phyloP scores from a whole-genome alignment of 2,113 vertebrate genomes.

The Thomomys bottae region DNA sequence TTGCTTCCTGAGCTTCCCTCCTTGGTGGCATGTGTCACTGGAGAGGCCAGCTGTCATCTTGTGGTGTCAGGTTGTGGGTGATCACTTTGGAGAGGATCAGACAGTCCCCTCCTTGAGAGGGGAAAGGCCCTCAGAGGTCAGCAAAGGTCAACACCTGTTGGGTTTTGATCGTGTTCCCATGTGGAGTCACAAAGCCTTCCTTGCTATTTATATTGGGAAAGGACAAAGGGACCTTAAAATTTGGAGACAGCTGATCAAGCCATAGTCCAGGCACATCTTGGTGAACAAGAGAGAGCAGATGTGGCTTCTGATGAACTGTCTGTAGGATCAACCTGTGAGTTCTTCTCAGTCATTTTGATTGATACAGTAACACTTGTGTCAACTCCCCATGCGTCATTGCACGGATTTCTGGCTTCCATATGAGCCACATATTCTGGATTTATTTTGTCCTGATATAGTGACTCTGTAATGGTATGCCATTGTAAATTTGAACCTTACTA shows the following conservation, averaged over 20 bases:
- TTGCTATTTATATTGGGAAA: conserved; percentile 76
- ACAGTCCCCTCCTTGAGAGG: conserved; percentile 36
- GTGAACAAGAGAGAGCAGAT: neutral
- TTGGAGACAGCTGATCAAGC: conserved; percentile 72
- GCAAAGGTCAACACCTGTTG: conserved; percentile 75
- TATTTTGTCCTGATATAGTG: neutral
- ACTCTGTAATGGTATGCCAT: conserved; percentile 9
- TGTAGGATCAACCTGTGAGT: conserved; percentile 39
- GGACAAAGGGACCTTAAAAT: conserved; percentile 54
- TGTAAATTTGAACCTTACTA: conserved; percentile 50
- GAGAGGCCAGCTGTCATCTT: conserved; percentile 68
- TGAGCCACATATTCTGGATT: conserved; percentile 19
- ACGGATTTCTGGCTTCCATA: conserved; percentile 28
- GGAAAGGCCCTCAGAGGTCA: conserved; percentile 52
- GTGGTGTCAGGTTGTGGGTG: conserved; percentile 54
- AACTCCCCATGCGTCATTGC: neutral
- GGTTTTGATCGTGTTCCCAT: conserved; percentile 59
- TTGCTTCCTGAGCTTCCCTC: neutral
- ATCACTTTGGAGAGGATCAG: conserved; percentile 34
- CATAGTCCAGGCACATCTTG: neutral
- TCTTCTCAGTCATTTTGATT: conserved; percentile 43
- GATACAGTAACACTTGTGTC: neutral
- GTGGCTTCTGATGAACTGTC: conserved; percentile 43
- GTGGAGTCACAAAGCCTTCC: conserved; percentile 58
- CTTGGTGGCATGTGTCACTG: conserved; percentile 39